A percentile compares a stretch with the other conserved stretches of the same genome.
Evolutionary conservation across 2,888 invertebrate genomes (phyloP).

Genomic region (Melanostoma mellinum): DNA sequence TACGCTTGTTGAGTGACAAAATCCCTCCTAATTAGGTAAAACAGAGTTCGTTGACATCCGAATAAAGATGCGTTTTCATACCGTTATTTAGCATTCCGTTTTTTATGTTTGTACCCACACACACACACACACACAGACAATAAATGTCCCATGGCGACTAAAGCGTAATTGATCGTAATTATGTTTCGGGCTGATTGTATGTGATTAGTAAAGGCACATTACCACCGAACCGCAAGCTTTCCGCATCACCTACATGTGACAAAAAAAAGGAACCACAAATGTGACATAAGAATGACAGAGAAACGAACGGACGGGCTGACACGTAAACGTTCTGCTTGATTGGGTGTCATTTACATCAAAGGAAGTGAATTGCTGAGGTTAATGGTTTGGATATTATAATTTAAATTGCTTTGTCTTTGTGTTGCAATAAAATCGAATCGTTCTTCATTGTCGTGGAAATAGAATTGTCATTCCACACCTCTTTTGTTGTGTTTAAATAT

Average conservation of each 20-base stretch:
- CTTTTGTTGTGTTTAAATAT: neutral
- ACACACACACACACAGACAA: conserved; percentile 10
- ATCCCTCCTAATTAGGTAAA: conserved; percentile 48
- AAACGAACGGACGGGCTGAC: conserved; percentile 37
- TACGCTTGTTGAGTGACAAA: conserved; percentile 55
- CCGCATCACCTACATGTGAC: conserved; percentile 35
- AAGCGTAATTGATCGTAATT: conserved; percentile 67
- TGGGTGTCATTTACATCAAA: conserved; percentile 60
- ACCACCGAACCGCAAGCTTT: conserved; percentile 44
- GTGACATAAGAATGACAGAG: conserved; percentile 67
- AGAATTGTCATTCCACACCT: conserved; percentile 16
- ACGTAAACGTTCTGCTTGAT: conserved; percentile 51
- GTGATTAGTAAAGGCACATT: conserved; percentile 53
- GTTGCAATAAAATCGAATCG: conserved; percentile 5
- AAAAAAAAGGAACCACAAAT: conserved; percentile 62
- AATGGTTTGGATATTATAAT: conserved; percentile 32
- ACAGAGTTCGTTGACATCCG: conserved; percentile 53
- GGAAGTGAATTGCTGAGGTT: conserved; percentile 43
- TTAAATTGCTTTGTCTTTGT: conserved; percentile 18
- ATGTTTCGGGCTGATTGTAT: conserved; percentile 64
- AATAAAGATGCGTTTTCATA: conserved; percentile 50
- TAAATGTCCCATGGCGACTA: conserved; percentile 36
- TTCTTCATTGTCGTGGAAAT: conserved; percentile 3
- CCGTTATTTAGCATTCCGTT: conserved; percentile 56
- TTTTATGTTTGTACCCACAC: conserved; percentile 39